Evolutionary conservation across 2,113 vertebrate genomes (phyloP), one percentile per base, ranked within the genome.

Genomic region (Panurus biarmicus): DNA sequence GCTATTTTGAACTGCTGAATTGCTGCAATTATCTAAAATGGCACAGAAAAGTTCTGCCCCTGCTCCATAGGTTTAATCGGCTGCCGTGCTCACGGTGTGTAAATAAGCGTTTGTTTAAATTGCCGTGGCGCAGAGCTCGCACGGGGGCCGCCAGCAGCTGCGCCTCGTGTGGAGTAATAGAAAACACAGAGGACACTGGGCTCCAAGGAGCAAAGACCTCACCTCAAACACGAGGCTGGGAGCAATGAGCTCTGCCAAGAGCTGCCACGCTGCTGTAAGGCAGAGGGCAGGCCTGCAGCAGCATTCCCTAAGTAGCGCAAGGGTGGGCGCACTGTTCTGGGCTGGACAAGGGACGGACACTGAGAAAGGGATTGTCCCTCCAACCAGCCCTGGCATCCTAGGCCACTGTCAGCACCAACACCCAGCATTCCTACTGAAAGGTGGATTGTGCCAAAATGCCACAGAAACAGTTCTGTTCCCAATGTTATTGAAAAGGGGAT

Each of bases 251-350:
- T 21, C 19, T 35, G 10, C 14, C 4, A 7, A 17, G 38, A 25
- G 15, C 11, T 28, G 33, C 28, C 20, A 56, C 9, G 0, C 12
- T 33, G 35, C 28, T 36, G 7, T 11, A 2, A 6, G n/a, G 33
- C 28, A 21, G 53, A 42, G n/a, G 36, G 57, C 25, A 67, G n/a
- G 7, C 15, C n/a, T 44, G 36, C 62, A 64, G 89, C 47, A 15
- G 33, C 51, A 45, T 14, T 33, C 20, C 7, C 26, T 23, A 5
- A 47, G 35, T 4, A 54, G 20, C 26, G 18, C 5, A 1, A 1
- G 6, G 5, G 10, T 15, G 33, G 13, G 20, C 29, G 29, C 0
- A 0, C 33, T 40, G n/a, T 4, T 17, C 10, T 0, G 0, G 1
- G 3, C 2, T 1, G 2, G 23, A 10, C 8, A 12, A 1, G 1